Evolutionary conservation across 2,888 invertebrate species (phyloP).

Genomic region (Latrodectus elegans): DNA sequence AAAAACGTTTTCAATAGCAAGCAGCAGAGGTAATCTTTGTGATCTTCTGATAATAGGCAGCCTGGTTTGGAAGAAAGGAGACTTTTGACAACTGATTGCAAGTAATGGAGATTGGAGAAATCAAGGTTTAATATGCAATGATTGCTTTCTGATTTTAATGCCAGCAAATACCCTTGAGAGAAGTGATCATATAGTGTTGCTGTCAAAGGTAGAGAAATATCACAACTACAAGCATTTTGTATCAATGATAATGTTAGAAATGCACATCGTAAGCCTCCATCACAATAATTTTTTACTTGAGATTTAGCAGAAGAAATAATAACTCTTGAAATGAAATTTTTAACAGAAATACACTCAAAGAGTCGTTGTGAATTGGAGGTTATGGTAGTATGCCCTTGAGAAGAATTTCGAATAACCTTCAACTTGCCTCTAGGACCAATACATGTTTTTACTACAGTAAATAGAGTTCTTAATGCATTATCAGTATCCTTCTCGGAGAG

Average conservation of each 20-base stretch:
- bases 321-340: conserved; percentile 24
- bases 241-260: conserved; percentile 17
- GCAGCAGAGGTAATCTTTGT: conserved; percentile 11
- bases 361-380: conserved; percentile 47
- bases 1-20: conserved; percentile 36
- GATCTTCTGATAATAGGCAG: conserved; percentile 11
- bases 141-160: conserved; percentile 4
- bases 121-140: neutral
- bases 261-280: conserved; percentile 31
- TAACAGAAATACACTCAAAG: conserved; percentile 11
- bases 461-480: conserved; percentile 16
- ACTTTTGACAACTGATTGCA: conserved; percentile 13
- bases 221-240: conserved; percentile 1
- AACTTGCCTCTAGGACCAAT: conserved; percentile 41
- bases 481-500: neutral
- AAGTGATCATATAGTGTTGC: conserved; percentile 22
- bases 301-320: conserved; percentile 34
- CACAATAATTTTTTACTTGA: conserved; percentile 28
- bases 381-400: conserved; percentile 25
- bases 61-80: conserved; percentile 41
- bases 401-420: conserved; percentile 25
- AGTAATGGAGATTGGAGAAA: conserved; percentile 24
- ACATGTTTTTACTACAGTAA: conserved; percentile 8
- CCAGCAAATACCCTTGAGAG: neutral
- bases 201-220: neutral